These are phyloP conservation scores for Poecile montanus DNA, from an alignment of 2,797 vertebrate genomes.

Conservation along the genomic window DNA sequence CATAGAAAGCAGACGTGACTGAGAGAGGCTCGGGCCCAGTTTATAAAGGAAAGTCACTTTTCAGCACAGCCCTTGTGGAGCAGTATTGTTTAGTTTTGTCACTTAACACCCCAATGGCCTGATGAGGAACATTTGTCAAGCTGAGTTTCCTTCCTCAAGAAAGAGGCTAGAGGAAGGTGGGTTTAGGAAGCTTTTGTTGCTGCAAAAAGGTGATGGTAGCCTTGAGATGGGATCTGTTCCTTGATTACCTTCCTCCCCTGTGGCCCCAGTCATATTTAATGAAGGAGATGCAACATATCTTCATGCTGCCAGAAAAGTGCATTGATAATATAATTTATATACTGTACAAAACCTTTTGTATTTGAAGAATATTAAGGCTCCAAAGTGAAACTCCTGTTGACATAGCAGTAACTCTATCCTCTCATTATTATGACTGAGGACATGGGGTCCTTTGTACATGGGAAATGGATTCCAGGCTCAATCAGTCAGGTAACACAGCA, in stretches of 20 bases:
- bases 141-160: background rate
- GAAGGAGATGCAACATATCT: background rate
- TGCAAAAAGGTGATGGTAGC: background rate
- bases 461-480: background rate
- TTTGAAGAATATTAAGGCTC: background rate
- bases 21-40: background rate
- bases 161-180: background rate
- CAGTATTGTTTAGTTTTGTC: slow-evolving; percentile 3
- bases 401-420: background rate
- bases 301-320: background rate
- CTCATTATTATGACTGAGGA: background rate
- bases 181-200: background rate
- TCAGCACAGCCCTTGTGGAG: background rate
- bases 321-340: background rate
- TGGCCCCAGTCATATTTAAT: background rate
- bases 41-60: slow-evolving; percentile 42
- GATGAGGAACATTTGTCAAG: background rate
- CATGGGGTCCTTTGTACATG: background rate
- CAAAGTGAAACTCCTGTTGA: background rate
- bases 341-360: background rate
- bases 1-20: background rate
- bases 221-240: background rate
- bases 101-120: background rate
- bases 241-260: background rate
- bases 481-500: background rate